A percentile compares a stretch with the other conserved stretches of the same genome.
phyloP scores from a whole-genome alignment of 2,888 invertebrate genomes.

The Brachylomia viminalis region DNA sequence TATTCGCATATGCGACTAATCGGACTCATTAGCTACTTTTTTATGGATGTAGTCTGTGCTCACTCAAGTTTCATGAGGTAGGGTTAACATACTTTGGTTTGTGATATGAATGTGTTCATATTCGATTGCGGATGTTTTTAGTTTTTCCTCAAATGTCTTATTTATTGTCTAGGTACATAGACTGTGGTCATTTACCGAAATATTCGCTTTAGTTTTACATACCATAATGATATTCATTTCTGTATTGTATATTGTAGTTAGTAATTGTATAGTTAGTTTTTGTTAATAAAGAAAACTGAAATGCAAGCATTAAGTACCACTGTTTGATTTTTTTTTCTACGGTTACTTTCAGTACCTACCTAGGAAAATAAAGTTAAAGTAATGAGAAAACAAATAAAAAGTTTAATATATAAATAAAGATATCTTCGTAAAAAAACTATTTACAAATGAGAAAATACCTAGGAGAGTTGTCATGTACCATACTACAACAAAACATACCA shows the following conservation, averaged over 20 bases:
- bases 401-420: too few species aligned
- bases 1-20: slow-evolving; percentile 63
- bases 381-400: too few species aligned
- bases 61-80: slow-evolving; percentile 26
- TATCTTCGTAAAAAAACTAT: background rate
- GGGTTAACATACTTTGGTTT: background rate
- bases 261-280: too few species aligned
- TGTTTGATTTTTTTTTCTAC: too few species aligned
- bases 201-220: too few species aligned
- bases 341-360: too few species aligned
- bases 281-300: too few species aligned
- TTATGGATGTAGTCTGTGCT: slow-evolving; percentile 41
- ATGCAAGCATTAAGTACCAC: too few species aligned
- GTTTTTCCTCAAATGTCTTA: background rate
- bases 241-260: too few species aligned
- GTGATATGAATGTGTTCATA: background rate
- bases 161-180: background rate
- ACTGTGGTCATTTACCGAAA: too few species aligned
- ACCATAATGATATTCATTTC: too few species aligned
- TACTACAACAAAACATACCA: background rate
- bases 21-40: slow-evolving; percentile 57
- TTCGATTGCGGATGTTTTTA: background rate
- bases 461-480: background rate
- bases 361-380: too few species aligned
- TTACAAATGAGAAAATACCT: background rate